These are phyloP conservation scores for Spilarctia lutea DNA, from an alignment of 2,888 invertebrate genomes.

Conservation along the genomic window DNA sequence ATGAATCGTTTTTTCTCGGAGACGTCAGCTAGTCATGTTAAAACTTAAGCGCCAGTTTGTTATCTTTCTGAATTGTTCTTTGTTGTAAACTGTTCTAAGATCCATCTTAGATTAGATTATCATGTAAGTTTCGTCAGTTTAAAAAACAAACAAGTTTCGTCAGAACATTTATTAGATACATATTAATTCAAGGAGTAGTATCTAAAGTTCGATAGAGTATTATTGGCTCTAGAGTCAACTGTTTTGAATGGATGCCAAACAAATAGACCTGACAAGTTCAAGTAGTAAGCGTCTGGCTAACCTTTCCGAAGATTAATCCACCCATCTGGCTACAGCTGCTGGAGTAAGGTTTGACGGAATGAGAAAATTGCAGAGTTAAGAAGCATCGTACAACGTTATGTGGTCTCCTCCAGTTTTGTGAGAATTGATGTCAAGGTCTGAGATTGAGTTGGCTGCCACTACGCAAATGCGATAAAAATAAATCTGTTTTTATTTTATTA, in stretches of 20 bases:
- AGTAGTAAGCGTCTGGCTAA: neutral
- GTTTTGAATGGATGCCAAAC: neutral
- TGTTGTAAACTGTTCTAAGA: neutral
- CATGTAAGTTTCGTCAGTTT: neutral
- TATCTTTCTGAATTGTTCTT: no score
- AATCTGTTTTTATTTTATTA: no score
- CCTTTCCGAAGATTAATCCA: neutral
- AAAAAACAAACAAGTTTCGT: neutral
- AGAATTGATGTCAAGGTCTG: neutral
- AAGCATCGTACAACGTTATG: neutral
- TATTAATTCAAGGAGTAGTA: neutral
- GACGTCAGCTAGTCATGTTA: neutral
- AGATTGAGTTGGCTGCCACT: neutral
- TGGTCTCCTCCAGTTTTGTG: neutral
- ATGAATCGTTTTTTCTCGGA: neutral
- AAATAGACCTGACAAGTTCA: neutral
- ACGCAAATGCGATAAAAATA: neutral
- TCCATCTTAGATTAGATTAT: neutral
- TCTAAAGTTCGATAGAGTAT: neutral
- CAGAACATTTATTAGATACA: neutral
- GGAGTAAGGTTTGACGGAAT: neutral
- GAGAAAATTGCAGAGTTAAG: neutral
- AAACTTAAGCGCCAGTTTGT: neutral
- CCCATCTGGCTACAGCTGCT: no score
- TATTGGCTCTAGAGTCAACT: neutral